A percentile compares a stretch with the other conserved stretches of the same genome.
Evolutionary conservation across 2,888 invertebrate species (phyloP).

Genomic region (Falcaria lacertinaria): DNA sequence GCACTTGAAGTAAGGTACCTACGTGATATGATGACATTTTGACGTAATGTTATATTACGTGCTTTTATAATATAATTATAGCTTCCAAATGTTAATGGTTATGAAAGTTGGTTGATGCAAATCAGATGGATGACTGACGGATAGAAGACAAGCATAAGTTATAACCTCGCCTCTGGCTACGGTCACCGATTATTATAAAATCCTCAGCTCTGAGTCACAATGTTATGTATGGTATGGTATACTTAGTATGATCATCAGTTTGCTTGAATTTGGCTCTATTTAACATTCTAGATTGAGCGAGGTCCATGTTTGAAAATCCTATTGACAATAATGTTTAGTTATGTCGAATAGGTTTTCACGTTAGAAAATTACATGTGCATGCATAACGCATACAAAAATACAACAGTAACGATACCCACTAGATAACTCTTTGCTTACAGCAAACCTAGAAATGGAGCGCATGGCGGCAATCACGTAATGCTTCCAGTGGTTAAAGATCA

Average conservation of each 20-base stretch:
- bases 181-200: not conserved
- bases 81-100: slow-evolving; percentile 1
- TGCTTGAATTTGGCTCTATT: too few relatives aligned
- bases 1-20: slow-evolving; percentile 5
- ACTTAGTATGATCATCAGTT: too few relatives aligned
- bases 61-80: slow-evolving; percentile 1
- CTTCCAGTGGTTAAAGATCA: too few relatives aligned
- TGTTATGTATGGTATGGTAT: too few relatives aligned
- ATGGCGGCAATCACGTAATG: slow-evolving; percentile 32
- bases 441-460: slow-evolving; percentile 24
- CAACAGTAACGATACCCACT: too few relatives aligned
- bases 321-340: too few relatives aligned
- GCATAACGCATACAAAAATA: too few relatives aligned
- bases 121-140: not conserved
- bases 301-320: too few relatives aligned
- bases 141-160: not conserved
- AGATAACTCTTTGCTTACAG: too few relatives aligned
- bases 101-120: not conserved
- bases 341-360: too few relatives aligned
- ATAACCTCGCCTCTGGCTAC: not conserved
- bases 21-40: slow-evolving; percentile 12
- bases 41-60: slow-evolving; percentile 10
- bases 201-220: not conserved
- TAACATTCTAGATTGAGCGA: too few relatives aligned
- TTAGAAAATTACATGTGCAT: too few relatives aligned